Evolutionary conservation across 2,888 invertebrate species (phyloP).

Genomic region (Pyrocoelia pectoralis): DNA sequence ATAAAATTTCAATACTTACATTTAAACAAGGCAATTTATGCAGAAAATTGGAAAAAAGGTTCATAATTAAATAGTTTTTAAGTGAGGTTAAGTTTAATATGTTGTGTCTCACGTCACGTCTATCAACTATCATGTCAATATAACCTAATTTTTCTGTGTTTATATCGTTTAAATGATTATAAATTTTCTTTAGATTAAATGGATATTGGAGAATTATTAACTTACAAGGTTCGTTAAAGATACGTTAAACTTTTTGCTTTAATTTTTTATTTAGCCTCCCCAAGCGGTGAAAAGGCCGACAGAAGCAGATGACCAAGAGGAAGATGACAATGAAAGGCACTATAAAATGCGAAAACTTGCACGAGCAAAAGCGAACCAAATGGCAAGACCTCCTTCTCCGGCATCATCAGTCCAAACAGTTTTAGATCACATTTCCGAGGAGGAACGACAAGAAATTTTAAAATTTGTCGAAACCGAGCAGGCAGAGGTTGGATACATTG

Average conservation of each 20-base stretch:
- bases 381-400: constrained; percentile 59
- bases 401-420: constrained; percentile 59
- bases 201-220: no score
- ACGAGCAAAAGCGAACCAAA: constrained; percentile 63
- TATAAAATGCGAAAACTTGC: constrained; percentile 70
- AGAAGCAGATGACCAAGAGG: constrained; percentile 69
- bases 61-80: background rate
- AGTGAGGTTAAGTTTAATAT: constrained; percentile 13
- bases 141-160: no score
- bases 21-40: constrained; percentile 11
- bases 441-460: constrained; percentile 81
- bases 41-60: constrained; percentile 9
- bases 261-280: constrained; percentile 69
- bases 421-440: constrained; percentile 67
- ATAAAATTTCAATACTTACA: constrained; percentile 15
- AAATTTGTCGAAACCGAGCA: constrained; percentile 86
- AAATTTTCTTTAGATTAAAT: no score
- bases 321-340: constrained; percentile 69
- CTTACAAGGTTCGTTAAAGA: no score
- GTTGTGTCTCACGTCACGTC: no score
- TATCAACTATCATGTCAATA: no score
- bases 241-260: background rate
- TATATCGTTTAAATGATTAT: no score
- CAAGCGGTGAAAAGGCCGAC: constrained; percentile 80
- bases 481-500: constrained; percentile 71